Base-by-base conservation (phyloP, 2,888 invertebrate species). In the Venusia cambrica region DNA sequence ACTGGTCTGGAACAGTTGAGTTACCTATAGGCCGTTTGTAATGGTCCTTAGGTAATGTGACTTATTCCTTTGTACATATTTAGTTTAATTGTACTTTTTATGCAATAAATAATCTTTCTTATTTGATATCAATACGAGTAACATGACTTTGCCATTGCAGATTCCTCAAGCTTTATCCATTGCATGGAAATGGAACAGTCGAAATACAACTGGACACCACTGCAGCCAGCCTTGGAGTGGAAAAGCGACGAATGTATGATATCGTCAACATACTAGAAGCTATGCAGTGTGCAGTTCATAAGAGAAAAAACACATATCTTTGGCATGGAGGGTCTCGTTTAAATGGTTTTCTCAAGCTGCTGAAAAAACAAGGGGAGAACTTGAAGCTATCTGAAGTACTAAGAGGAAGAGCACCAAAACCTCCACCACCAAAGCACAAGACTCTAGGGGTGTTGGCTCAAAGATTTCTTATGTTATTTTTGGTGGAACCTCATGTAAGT, bases 241-340 rank as follows among this genome's bases (percentile, higher is more conserved):
- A 92, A 57, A 90, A 92, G 48, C 76, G 93, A 15, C 80, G 93
- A 55, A 91, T 93, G 72, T 93, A 93, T 73, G 93, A 93, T 63
- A 92, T 93, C 48, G 91, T 93, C 33, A 93, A 92, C 73, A 92
- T 93, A 32, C 70, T 92, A 41, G 92, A 92, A 70, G 92, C 92
- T 52, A 89, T 93, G 64, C 91, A 92, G 53, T 91, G 92, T 78
- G 90, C 92, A 36, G 89, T 90, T 15, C 90, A 90, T 56, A 88
- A 88, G 51, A 85, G 88, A 24, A 92, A 92, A 69, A 92, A 93
- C 68, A 90, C 89, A 43, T 93, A 92, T 62, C 69, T 88, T 1
- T 93, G 92, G 92, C 90, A 91, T 72, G 92, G 92, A 14, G 90
- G 89, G n/a, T 81, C 89, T 26, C 87, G 90, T 41, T 74, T 92